Evolutionary conservation across 2,113 vertebrate species (phyloP), one percentile per base, ranked within the genome.

Genomic region (Daphoenositta chrysoptera): DNA sequence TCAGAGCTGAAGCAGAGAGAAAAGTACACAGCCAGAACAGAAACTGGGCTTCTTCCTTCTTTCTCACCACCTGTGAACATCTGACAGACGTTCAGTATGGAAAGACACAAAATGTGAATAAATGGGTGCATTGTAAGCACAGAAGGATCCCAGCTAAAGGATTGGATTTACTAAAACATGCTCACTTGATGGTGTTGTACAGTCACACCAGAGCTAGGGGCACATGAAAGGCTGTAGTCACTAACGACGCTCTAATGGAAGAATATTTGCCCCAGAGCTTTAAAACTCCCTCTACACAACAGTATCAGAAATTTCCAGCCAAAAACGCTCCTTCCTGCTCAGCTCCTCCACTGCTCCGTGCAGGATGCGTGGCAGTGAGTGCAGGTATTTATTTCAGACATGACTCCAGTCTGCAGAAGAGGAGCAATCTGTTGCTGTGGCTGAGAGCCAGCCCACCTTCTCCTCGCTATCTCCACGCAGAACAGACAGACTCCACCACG

Each of bases 341-440:
- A 73, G 82, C 47, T 80, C 85, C 87, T 83, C 66, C 7, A 5
- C 27, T 77, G 81, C 61, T 80, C 54, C 4, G 4, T 50, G 81
- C 65, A 75, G 90, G 90, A 68, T 17, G 40, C 3, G 0, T 0
- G 0, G 87, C 93, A 82, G 81, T 1, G 4, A 87, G 84, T 3
- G 22, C 70, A 1, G 2, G 70, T n/a, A 31, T 78, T 92, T 78
- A 89, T 83, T 87, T 96, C 94, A 96, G 94, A 83, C 79, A 35
- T 48, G 66, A 93, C 73, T 95, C 69, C 84, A 90, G 85, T 13
- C 87, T 94, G 82, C 72, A 91, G 18, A 88, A 94, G 8, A 58
- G 85, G 82, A 93, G 88, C 94, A 93, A 90, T 73, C 85, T 92
- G 91, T 70, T 73, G 86, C 27, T 9, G 76, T 83, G 91, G 94